Evolutionary conservation across 1,140 invertebrate genomes (phyloP).

Genomic region (Diorhabda carinulata): DNA sequence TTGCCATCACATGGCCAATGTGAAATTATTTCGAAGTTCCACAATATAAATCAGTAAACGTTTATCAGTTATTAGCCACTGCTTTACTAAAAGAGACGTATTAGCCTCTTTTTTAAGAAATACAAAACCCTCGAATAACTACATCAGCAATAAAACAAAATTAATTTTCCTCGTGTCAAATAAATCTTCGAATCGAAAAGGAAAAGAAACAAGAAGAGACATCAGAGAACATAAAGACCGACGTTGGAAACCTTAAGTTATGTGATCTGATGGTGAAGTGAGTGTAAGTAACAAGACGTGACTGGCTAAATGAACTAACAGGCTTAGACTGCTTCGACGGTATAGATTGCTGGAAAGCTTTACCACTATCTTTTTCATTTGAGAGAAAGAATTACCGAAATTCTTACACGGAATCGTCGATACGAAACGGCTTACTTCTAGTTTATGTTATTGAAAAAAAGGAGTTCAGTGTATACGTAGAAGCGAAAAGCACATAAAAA

Average conservation of each 20-base stretch:
- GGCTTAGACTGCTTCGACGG: slow-evolving; percentile 2
- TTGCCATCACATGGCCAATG: too few relatives aligned
- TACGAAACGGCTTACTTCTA: not conserved
- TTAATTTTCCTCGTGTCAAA: slow-evolving; percentile 14
- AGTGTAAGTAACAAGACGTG: slow-evolving; percentile 13
- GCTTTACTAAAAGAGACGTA: too few relatives aligned
- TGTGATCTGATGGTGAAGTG: slow-evolving; percentile 13
- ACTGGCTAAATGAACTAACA: slow-evolving; percentile 15
- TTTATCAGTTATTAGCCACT: too few relatives aligned
- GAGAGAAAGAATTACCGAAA: slow-evolving; percentile 3
- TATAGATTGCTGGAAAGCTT: slow-evolving; percentile 11
- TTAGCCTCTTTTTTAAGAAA: not conserved
- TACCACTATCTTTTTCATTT: slow-evolving; percentile 6
- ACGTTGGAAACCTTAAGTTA: not conserved
- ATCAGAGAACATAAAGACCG: not conserved
- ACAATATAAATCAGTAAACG: too few relatives aligned
- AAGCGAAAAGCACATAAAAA: not conserved
- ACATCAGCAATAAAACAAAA: slow-evolving; percentile 5
- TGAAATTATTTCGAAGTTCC: too few relatives aligned
- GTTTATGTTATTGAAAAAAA: not conserved
- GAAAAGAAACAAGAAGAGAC: slow-evolving; percentile 8
- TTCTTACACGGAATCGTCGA: slow-evolving; percentile 6
- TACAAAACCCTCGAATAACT: not conserved
- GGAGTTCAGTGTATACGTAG: not conserved
- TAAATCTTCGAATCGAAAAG: slow-evolving; percentile 8